A percentile compares a stretch with the other conserved stretches of the same genome.
Evolutionary conservation across 2,113 vertebrate genomes (phyloP).

Genomic region (Marmota monax): DNA sequence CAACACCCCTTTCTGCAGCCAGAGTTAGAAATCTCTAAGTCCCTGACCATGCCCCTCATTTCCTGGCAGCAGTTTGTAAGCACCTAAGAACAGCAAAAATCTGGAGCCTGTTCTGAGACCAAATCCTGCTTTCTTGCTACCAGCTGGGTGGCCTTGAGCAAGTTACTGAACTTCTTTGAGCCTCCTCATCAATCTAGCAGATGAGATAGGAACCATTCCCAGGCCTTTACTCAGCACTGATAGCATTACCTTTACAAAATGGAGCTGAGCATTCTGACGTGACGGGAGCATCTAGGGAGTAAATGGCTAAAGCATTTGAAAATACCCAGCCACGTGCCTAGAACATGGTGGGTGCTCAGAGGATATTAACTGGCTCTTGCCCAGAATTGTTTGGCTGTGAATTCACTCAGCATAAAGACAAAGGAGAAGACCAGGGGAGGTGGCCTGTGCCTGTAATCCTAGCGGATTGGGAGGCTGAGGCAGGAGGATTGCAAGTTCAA

Average conservation of each 20-base stretch:
- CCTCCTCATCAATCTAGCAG: background rate
- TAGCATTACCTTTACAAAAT: background rate
- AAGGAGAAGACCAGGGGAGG: background rate
- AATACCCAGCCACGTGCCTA: background rate
- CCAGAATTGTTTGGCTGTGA: background rate
- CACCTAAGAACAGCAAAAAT: background rate
- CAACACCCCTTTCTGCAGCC: background rate
- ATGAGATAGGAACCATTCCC: background rate
- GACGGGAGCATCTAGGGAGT: background rate
- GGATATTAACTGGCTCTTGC: background rate
- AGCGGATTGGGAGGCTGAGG: too few relatives aligned
- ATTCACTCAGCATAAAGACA: background rate
- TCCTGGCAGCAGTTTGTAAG: background rate
- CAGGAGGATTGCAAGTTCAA: too few relatives aligned
- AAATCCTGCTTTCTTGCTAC: background rate
- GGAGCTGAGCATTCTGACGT: background rate
- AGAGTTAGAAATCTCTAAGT: too few relatives aligned
- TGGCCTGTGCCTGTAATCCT: too few relatives aligned
- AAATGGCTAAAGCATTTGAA: background rate
- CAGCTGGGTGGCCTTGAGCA: background rate
- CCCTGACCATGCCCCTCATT: background rate
- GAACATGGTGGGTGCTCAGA: background rate
- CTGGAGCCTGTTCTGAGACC: background rate
- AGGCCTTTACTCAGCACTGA: fast-evolving
- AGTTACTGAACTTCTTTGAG: background rate